Evolutionary conservation across 2,888 invertebrate genomes (phyloP), one percentile per base, ranked within the genome.

Genomic region (Aporophyla lueneburgensis): DNA sequence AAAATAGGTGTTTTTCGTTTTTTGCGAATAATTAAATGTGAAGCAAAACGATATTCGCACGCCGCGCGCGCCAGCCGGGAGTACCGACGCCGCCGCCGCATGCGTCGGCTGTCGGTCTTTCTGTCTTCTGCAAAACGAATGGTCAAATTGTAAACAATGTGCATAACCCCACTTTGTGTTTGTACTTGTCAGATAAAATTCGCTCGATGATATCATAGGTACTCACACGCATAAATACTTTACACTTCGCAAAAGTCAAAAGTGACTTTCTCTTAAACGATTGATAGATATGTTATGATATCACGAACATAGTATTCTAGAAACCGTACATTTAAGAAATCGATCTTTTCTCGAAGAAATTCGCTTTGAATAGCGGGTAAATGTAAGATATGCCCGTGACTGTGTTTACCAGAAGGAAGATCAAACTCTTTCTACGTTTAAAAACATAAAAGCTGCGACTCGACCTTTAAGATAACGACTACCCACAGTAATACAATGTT

Each of bases 381-480:
- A 40, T 40, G 62, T n/a, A 61, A n/a, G n/a, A 33, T 33, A n/a
- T 21, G 61, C 40, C 40, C 21, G 33, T 14, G 14, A 62, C 61
- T n/a, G 12, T 65, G 49, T 7, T 49, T 27, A 16, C 2, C 33
- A 16, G 21, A 67, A 21, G 14, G 27, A 9, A 27, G 14, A 51
- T n/a, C 40, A 67, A 9, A 33, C 14, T 27, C 49, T 27, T 5
- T 27, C 27, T 27, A 21, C 33, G 9, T 56, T 24, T 27, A 12
- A 58, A 51, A 56, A n/a, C 12, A 46, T 40, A 72, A 33, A 54
- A 46, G 2, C 7, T n/a, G 6, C 16, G 43, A 21, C 16, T 24
- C 51, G 53, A 49, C 46, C 68, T 54, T 49, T 49, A 54, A 59
- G 40, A 24, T 61, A 67, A 67, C 14, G 21, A 54, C 16, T 61